Evolutionary conservation across 2,888 invertebrate genomes (phyloP), one percentile per base, ranked within the genome.

Genomic region (Brachynemurus nebulosus): DNA sequence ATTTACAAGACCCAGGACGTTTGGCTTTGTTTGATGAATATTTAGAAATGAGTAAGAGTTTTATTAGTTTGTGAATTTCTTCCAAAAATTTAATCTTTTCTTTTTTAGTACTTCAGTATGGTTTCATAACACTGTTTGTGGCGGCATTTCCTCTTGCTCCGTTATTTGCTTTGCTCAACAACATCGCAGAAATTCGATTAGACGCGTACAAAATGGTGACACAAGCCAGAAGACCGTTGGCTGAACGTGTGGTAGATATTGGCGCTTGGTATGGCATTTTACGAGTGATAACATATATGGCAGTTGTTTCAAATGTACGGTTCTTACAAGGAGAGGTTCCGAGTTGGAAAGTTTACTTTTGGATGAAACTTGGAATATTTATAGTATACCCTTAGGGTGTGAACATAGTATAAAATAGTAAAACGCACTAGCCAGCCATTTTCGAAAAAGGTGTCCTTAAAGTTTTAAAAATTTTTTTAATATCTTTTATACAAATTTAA

Each of bases 151-250:
- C 96, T 0, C 65, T 97, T 47, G 97, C 96, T 0, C 96, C 97
- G 0, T 67, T 97, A 1, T 97, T 93, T 61, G 96, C 96, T 0
- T 67, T 97, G 3, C 66, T 97, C 7, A 97, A 97, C 66, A 98
- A 97, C 60, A 81, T 97, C 21, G 86, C 91, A 0, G 97, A 97
- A 65, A 93, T 97, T 44, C 72, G 89, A 1, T 65, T 95, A 52
- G 96, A 97, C 58, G 96, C 96, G 0, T 92, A 89, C 65, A 97
- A 97, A 68, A 91, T 95, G 81, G 86, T 95, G n/a, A 90, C 89
- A 0, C 91, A 93, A 57, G 82, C 89, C 0, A 66, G 93, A 40
- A 69, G 96, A 23, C 93, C 95, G 0, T 63, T 93, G 40, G 90
- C 93, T 0, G 89, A 89, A 57, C 70, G 91, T 40, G 88, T 90